Evolutionary conservation across 2,888 invertebrate species (phyloP), one percentile per base, ranked within the genome.

Genomic region (Fabriciana adippe): DNA sequence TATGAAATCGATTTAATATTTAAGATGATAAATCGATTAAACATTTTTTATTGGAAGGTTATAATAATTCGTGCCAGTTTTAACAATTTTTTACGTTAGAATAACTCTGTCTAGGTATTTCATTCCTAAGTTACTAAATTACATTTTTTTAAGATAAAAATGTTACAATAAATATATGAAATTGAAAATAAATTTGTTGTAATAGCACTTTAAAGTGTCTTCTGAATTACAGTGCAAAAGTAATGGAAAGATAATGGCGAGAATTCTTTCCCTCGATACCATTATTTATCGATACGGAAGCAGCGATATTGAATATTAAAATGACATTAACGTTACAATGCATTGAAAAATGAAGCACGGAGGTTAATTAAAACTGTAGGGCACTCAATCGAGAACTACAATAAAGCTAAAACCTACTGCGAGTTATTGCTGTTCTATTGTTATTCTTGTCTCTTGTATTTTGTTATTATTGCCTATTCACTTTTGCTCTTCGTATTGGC

Each of bases 281-380:
- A 67, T 67, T 67, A 59, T 67, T 64, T 68, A 47, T 47, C 57
- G 55, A 64, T 66, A 47, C 45, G 45, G 15, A 61, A 53, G 8
- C 45, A 50, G 21, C 47, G 18, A 35, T 59, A 69, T 69, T 66
- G 59, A 67, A 67, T 70, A 70, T 71, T 66, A 63, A 67, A 68
- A 68, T 64, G 35, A 67, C 66, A 71, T 68, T 68, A 66, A 47
- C 41, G 61, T 57, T 61, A 60, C 61, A 68, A 57, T 64, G 57
- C 54, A 66, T 56, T 64, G 66, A 64, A 67, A 70, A 68, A 51
- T 67, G 59, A 45, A 62, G 62, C 51, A 53, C 41, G 15, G 48
- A 45, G 61, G 61, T 61, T 71, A 68, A 68, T 71, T 71, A 68
- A 62, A 67, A 70, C 55, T 66, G 60, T 67, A 67, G 56, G 57